These are phyloP conservation scores for Eubasilissa splendida DNA, from an alignment of 2,888 invertebrate genomes.

Conservation along the genomic window DNA sequence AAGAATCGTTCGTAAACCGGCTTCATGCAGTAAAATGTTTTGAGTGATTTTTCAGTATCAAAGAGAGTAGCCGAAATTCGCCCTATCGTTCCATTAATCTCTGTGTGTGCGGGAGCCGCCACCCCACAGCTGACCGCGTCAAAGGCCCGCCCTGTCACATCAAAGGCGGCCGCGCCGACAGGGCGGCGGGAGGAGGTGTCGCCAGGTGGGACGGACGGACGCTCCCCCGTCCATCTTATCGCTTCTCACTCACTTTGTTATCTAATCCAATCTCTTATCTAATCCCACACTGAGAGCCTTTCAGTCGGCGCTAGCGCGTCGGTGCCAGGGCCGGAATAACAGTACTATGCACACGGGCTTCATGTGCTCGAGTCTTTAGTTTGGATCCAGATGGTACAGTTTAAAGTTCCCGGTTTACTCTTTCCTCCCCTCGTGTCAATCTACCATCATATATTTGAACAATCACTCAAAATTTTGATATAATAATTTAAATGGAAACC, in stretches of 20 bases:
- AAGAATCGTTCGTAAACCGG: neutral
- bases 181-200: neutral
- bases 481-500: too few relatives aligned
- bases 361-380: too few relatives aligned
- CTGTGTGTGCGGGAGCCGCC: neutral
- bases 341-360: too few relatives aligned
- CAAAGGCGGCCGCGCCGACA: constrained; percentile 40
- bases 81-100: constrained; percentile 34
- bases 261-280: neutral
- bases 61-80: constrained; percentile 25
- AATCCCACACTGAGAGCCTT: too few relatives aligned
- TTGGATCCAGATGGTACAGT: too few relatives aligned
- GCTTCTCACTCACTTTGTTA: neutral
- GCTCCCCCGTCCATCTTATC: constrained; percentile 16
- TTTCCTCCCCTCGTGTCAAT: too few relatives aligned
- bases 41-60: constrained; percentile 10
- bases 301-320: too few relatives aligned
- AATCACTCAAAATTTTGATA: too few relatives aligned
- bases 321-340: too few relatives aligned
- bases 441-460: too few relatives aligned
- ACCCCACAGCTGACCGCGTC: constrained; percentile 55
- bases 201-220: constrained; percentile 14
- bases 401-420: too few relatives aligned
- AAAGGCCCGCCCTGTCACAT: constrained; percentile 49
- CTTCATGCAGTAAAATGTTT: neutral